Base-by-base conservation (phyloP, 2,113 vertebrate genomes). In the Atherinomorus stipes region DNA sequence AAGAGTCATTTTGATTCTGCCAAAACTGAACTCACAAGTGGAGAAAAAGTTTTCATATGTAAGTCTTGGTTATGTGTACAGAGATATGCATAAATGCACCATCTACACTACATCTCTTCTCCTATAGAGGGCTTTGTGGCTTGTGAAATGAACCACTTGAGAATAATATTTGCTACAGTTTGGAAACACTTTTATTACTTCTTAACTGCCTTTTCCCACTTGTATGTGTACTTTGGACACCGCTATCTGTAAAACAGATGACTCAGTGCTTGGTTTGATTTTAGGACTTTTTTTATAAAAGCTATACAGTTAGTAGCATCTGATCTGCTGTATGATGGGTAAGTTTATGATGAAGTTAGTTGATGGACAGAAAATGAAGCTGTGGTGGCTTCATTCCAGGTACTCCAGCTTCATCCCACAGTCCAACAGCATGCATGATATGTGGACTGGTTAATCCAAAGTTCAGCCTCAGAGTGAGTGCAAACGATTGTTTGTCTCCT, bases 301-400 rank as follows among this genome's bases (percentile, higher is more conserved):
- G 15, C 26, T 31, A 6, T 57, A 11, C 26, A 0, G 8, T 52
- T 54, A 53, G 11, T 51, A 21, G 7, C 26, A 37, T 12, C 44
- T 47, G 4, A 47, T 47, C 18, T 47, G 31, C 31, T 4, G 28
- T 28, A 28, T 28, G 28, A 6, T 28, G 19, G 40, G 52, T 38
- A 12, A 65, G 52, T 13, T n/a, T 53, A 57, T 68, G 45, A 56
- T 45, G 13, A 40, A 57, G 45, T 45, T 47, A 47, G 44, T 22
- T 37, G 8, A 45, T 22, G 38, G 44, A 53, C 54, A 45, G 25
- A 44, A 67, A 56, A 45, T 67, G 28, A 67, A 31, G 52, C 51
- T 31, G 51, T 23, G 31, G 31, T 34, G 31, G 31, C 5, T 34
- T 34, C 9, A 1, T 8, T 34, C 31, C 31, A 34, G 4, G 31